Evolutionary conservation across 2,797 vertebrate species (phyloP).

Genomic region (Nyctalus aviator): DNA sequence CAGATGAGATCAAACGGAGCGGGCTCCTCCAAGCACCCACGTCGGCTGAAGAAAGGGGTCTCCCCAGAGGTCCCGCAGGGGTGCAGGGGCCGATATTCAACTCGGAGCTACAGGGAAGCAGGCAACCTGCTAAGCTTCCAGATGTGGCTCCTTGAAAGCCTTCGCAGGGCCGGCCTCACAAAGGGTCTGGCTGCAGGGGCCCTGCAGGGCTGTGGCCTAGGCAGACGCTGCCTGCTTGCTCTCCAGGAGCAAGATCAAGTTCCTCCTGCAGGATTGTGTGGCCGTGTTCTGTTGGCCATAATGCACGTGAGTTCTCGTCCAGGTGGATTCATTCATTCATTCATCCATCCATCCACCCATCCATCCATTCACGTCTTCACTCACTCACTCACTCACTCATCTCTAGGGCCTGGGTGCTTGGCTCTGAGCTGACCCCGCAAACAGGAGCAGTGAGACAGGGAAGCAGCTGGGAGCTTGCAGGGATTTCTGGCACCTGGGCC

Average conservation of each 20-base stretch:
- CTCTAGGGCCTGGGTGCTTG: not conserved
- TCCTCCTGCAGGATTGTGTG: not conserved
- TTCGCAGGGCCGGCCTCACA: not conserved
- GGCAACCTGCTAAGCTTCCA: rapidly evolving
- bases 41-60: not conserved
- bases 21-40: no score
- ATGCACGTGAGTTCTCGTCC: not conserved
- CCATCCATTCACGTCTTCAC: not conserved
- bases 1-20: not conserved
- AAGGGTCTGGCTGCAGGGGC: not conserved
- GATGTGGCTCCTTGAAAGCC: not conserved
- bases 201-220: not conserved
- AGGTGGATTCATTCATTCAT: not conserved
- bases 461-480: not conserved
- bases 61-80: not conserved
- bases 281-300: not conserved
- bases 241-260: not conserved
- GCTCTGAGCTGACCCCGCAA: not conserved
- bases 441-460: not conserved
- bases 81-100: not conserved
- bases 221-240: not conserved
- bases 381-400: not conserved
- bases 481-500: not conserved
- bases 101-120: not conserved
- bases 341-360: no score